Conservation (phyloP, 2,797 vertebrate species). For the Iguana delicatissima region DNA sequence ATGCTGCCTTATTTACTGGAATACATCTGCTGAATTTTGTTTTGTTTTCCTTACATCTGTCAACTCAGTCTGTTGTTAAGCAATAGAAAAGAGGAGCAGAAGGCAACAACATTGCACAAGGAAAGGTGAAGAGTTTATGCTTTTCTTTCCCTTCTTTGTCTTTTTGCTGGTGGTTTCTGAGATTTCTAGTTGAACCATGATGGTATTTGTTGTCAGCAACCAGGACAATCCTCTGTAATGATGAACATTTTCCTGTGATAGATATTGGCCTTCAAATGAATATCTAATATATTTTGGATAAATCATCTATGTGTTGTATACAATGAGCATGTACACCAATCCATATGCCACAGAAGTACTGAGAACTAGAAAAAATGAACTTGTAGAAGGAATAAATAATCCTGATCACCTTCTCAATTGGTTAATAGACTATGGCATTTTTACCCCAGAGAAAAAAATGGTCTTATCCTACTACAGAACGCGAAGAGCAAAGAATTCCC, state of each 20-base stretch:
- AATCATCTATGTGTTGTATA: constrained; percentile 48
- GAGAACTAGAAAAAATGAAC: constrained; percentile 79
- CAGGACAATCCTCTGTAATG: constrained; percentile 39
- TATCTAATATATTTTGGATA: constrained; percentile 26
- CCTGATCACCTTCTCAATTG: constrained; percentile 81
- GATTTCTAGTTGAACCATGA: constrained; percentile 39
- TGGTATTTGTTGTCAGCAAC: constrained; percentile 20
- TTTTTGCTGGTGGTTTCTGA: constrained; percentile 51
- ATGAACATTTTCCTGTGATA: constrained; percentile 31
- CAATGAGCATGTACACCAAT: constrained; percentile 75
- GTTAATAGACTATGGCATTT: constrained; percentile 78
- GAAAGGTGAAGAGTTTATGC: constrained; percentile 62
- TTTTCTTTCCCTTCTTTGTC: background rate
- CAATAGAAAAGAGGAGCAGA: constrained; percentile 60
- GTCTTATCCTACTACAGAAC: constrained; percentile 79
- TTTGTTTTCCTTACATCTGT: constrained; percentile 63
- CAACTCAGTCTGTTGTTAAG: constrained; percentile 56
- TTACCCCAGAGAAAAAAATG: constrained; percentile 80
- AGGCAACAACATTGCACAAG: constrained; percentile 48
- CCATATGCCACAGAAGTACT: constrained; percentile 83
- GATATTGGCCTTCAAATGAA: constrained; percentile 37
- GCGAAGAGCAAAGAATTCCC: constrained; percentile 80
- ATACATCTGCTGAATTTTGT: constrained; percentile 17
- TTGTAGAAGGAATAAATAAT: constrained; percentile 80
- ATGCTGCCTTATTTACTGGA: constrained; percentile 24